phyloP scores from a whole-genome alignment of 1,140 invertebrate genomes.

The Myzus persicae region DNA sequence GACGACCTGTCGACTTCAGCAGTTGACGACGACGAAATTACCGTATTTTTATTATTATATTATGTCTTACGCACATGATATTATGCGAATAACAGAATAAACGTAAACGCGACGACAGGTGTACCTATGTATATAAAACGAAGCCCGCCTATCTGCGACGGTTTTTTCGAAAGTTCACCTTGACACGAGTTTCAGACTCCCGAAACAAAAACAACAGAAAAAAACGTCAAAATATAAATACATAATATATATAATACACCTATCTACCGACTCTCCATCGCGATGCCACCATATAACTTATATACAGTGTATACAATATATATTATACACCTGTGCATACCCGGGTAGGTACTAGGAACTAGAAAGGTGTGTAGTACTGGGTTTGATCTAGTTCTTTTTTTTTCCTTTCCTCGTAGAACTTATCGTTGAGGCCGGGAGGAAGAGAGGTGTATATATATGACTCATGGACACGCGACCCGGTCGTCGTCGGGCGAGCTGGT shows the following conservation, averaged over 20 bases:
- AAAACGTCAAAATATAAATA: neutral
- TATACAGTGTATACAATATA: too few species aligned
- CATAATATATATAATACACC: too few species aligned
- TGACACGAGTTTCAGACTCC: constrained; percentile 4
- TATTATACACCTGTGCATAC: too few species aligned
- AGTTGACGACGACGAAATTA: neutral
- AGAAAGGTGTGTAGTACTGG: too few species aligned
- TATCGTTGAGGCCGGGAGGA: neutral
- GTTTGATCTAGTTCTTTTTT: neutral
- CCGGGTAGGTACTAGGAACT: neutral
- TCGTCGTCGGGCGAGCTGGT: neutral
- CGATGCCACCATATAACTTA: neutral
- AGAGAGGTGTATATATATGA: neutral
- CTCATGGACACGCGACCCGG: constrained; percentile 17
- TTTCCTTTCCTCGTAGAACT: neutral
- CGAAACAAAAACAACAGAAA: neutral
- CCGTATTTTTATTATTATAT: neutral
- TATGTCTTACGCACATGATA: neutral
- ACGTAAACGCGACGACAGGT: neutral
- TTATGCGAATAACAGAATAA: neutral
- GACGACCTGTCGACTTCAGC: neutral
- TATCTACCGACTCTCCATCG: too few species aligned
- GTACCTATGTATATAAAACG: neutral
- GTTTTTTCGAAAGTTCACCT: neutral
- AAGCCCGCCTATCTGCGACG: neutral